These are phyloP conservation scores for Halocaridina rubra DNA, from an alignment of 2,888 invertebrate species.

Conservation along the genomic window DNA sequence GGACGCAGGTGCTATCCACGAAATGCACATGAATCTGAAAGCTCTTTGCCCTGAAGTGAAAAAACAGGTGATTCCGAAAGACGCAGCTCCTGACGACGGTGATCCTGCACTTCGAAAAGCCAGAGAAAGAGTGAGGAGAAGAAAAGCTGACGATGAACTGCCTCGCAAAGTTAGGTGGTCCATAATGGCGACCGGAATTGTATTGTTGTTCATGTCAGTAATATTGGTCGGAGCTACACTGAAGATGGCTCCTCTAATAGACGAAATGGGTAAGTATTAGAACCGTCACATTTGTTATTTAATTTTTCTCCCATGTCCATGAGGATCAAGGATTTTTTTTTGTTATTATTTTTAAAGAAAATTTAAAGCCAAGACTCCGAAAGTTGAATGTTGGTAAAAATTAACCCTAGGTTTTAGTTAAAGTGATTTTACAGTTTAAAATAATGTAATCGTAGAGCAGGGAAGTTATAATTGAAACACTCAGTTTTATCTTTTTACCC, in stretches of 20 bases:
- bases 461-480: too few species aligned
- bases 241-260: slow-evolving; percentile 93
- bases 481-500: too few species aligned
- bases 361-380: too few species aligned
- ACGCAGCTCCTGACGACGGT: not conserved
- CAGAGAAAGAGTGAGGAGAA: slow-evolving; percentile 76
- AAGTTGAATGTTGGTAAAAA: too few species aligned
- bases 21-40: slow-evolving; percentile 43
- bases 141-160: slow-evolving; percentile 80
- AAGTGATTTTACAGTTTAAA: too few species aligned
- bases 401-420: too few species aligned
- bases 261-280: slow-evolving; percentile 88
- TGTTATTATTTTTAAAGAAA: too few species aligned
- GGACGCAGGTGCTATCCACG: slow-evolving; percentile 45
- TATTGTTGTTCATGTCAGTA: slow-evolving; percentile 88
- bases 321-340: too few species aligned
- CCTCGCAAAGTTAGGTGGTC: slow-evolving; percentile 89
- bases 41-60: not conserved
- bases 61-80: slow-evolving; percentile 14
- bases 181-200: slow-evolving; percentile 89
- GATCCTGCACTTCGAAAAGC: slow-evolving; percentile 76
- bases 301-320: too few species aligned
- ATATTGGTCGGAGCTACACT: slow-evolving; percentile 90
- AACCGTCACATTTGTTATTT: not conserved
- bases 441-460: too few species aligned